phyloP scores from a whole-genome alignment of 1,140 invertebrate species.

The Mya arenaria region DNA sequence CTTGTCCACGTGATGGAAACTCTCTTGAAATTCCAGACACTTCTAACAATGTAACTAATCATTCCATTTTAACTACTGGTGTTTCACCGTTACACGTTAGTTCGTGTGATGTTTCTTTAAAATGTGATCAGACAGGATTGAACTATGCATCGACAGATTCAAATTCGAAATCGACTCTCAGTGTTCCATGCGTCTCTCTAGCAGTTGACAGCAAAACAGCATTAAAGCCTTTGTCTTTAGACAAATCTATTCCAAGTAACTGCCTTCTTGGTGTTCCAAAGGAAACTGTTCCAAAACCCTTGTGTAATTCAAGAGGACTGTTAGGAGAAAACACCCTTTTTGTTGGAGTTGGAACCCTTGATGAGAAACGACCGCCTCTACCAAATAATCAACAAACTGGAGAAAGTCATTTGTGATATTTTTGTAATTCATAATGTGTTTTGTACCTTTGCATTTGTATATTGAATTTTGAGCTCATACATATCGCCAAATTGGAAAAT shows the following conservation, averaged over 20 bases:
- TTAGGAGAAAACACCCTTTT: background rate
- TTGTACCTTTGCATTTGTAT: background rate
- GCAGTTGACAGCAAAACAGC: too few relatives aligned
- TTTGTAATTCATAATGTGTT: background rate
- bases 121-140: background rate
- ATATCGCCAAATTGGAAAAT: background rate
- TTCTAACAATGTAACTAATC: slow-evolving; percentile 20
- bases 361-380: background rate
- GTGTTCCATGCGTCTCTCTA: too few relatives aligned
- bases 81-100: too few relatives aligned
- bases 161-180: too few relatives aligned
- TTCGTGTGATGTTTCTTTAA: too few relatives aligned
- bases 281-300: background rate
- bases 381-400: slow-evolving; percentile 2
- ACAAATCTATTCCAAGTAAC: background rate
- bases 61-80: slow-evolving; percentile 40
- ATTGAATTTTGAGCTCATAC: too few relatives aligned
- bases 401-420: slow-evolving; percentile 53
- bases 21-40: too few relatives aligned
- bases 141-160: too few relatives aligned
- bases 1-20: too few relatives aligned
- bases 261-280: background rate
- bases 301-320: background rate
- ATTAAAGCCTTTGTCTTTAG: too few relatives aligned
- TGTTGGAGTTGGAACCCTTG: background rate